phyloP scores from a whole-genome alignment of 2,888 invertebrate genomes.

The Tenodera sinensis region DNA sequence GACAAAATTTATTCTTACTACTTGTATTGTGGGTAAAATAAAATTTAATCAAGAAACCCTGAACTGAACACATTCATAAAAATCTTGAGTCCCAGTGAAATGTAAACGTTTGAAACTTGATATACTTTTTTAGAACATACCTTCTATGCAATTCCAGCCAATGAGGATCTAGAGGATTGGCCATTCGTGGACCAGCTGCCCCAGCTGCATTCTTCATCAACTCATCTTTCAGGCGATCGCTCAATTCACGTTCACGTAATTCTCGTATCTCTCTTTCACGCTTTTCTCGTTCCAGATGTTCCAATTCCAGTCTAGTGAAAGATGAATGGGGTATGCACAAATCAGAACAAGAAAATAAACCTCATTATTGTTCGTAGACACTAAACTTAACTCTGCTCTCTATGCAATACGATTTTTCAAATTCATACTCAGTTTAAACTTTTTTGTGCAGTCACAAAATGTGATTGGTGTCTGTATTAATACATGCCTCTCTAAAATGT shows the following conservation, averaged over 20 bases:
- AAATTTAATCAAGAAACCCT: too few species aligned
- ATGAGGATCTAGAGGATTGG: conserved; percentile 46
- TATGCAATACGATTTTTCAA: not conserved
- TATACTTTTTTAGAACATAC: conserved; percentile 42
- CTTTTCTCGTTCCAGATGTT: conserved; percentile 70
- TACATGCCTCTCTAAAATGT: too few species aligned
- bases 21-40: too few species aligned
- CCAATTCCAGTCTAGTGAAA: conserved; percentile 46
- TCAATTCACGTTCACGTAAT: conserved; percentile 72
- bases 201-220: conserved; percentile 65
- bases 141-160: conserved; percentile 89
- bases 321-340: not conserved
- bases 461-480: too few species aligned
- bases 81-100: not conserved
- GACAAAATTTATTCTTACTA: too few species aligned
- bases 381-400: not conserved
- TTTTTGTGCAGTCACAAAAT: not conserved
- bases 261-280: conserved; percentile 62
- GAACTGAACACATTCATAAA: not conserved
- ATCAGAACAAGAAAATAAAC: not conserved
- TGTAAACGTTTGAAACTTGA: not conserved
- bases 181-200: conserved; percentile 57
- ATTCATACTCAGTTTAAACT: not conserved
- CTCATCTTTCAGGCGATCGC: conserved; percentile 85
- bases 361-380: not conserved